Conservation (phyloP, 2,113 vertebrate species). For the Dipodomys stephensi region DNA sequence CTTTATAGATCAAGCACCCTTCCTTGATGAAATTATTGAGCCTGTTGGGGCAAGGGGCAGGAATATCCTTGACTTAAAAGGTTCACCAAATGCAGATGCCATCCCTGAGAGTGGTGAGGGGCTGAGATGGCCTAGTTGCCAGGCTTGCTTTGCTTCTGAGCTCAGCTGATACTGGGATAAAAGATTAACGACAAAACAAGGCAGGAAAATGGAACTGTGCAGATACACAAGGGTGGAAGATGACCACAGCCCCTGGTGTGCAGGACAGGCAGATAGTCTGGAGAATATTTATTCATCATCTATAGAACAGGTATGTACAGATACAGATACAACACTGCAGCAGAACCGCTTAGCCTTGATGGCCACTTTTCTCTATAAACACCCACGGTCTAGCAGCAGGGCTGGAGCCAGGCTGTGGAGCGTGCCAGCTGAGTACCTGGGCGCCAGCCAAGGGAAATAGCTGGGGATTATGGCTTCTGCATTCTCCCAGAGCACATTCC, state of each 20-base stretch:
- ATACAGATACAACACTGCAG: neutral
- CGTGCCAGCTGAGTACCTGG: conserved; percentile 71
- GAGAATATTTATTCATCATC: conserved; percentile 75
- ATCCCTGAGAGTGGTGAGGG: neutral
- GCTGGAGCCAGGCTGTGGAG: conserved; percentile 40
- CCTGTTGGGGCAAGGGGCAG: neutral
- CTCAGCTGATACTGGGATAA: neutral
- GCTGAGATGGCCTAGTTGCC: neutral
- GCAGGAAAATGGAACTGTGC: neutral
- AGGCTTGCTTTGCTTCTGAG: neutral
- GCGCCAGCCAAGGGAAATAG: conserved; percentile 71
- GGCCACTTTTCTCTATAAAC: neutral
- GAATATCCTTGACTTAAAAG: neutral
- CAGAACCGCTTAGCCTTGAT: neutral
- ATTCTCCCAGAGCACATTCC: conserved; percentile 77
- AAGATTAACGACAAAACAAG: neutral
- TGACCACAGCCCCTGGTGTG: accelerated
- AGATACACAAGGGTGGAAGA: neutral
- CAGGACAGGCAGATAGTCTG: neutral
- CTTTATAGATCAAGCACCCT: neutral
- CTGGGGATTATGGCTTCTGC: conserved; percentile 75
- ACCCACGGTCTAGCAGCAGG: neutral
- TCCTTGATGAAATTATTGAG: neutral
- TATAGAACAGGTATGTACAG: conserved; percentile 76
- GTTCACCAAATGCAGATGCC: neutral